Base-by-base conservation (phyloP, 2,888 invertebrate genomes). In the Sipha maydis region DNA sequence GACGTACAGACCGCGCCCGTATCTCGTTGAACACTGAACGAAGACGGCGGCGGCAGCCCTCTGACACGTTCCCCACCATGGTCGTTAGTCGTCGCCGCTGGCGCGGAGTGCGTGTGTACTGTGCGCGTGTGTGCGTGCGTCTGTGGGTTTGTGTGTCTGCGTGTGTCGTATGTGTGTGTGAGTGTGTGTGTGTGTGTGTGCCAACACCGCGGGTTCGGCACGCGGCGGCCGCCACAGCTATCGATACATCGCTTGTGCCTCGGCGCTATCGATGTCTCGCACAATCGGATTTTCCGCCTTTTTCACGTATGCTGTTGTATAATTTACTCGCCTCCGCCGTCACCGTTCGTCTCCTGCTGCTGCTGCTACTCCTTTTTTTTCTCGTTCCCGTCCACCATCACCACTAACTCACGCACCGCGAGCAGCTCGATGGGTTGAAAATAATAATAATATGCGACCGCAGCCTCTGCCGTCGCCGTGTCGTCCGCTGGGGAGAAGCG, bases 21-120 rank as follows among this genome's bases (percentile, higher is more conserved):
- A 82, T 76, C 88, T 88, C 88, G 88, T 75, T 76, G 75, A 41
- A 88, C 80, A 88, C 88, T 88, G 82, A 88, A 75, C 75, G 34
- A 0, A 19, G 83, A 0, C 34, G 31, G 76, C 25, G 84, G 84
- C 11, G 77, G 77, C 48, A 31, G 77, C 34, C 31, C 85, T 56
- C 80, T 82, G 38, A 38, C 56, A 48, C 67, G 67, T 73, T 61
- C 83, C 83, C 83, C 83, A 7, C 83, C 83, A 48, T 48, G 11
- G 48, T 48, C 48, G 31, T 14, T n/a, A n/a, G n/a, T n/a, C 77
- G 56, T 31, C 56, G 25, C 56, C 56, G 41, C 80, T n/a, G 38
- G n/a, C 8, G 67, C 71, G 14, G 69, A 9, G 31, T 1, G 28
- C 69, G 69, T 11, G n/a, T n/a, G n/a, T n/a, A n/a, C n/a, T 38